Evolutionary conservation across 2,888 invertebrate genomes (phyloP).

Genomic region (Cephus sareptanus): DNA sequence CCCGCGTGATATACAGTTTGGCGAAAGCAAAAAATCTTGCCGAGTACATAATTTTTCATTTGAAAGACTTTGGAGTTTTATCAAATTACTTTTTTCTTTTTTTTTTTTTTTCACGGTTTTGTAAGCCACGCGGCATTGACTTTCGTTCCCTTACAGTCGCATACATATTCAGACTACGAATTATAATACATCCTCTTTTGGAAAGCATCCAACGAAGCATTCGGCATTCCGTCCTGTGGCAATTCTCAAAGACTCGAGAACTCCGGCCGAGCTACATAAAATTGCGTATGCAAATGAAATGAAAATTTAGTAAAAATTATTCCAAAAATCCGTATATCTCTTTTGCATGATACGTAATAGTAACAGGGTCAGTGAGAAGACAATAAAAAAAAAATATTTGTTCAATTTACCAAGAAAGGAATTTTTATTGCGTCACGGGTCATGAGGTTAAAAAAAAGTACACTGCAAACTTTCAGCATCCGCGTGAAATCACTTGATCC

Average conservation of each 20-base stretch:
- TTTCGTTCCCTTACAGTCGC: neutral
- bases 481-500: neutral
- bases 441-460: slow-evolving; percentile 24
- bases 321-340: no score
- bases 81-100: neutral
- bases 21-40: neutral
- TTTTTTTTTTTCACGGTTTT: neutral
- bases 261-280: neutral
- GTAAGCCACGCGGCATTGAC: neutral
- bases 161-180: slow-evolving; percentile 30
- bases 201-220: slow-evolving; percentile 38
- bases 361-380: no score
- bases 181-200: slow-evolving; percentile 39
- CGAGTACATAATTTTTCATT: neutral
- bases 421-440: neutral
- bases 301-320: no score
- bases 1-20: neutral
- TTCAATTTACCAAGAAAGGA: no score
- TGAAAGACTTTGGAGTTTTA: neutral
- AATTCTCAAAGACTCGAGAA: neutral
- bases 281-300: neutral
- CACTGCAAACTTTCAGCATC: no score
- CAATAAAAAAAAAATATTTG: neutral
- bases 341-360: no score
- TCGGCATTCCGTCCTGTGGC: neutral